Evolutionary conservation across 1,140 invertebrate species (phyloP), one percentile per base, ranked within the genome.

Genomic region (Rhynchophorus ferrugineus): DNA sequence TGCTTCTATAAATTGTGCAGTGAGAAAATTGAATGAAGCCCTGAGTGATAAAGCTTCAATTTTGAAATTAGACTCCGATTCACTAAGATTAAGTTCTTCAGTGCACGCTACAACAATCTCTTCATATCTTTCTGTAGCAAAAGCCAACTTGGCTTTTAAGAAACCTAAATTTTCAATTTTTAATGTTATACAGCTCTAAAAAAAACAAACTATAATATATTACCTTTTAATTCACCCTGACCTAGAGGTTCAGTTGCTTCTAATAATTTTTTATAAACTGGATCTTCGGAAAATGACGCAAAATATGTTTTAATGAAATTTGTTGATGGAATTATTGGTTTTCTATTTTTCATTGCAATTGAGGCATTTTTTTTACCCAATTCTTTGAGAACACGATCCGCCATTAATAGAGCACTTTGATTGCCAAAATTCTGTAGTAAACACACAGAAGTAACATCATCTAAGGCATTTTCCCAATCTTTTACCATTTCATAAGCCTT

Each of bases 401-500:
- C 91, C 68, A 84, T 83, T 36, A 82, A 67, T 11, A 96, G 71
- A 34, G 84, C 84, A 43, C 72, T 76, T 61, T 85, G 82, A 66
- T 91, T 91, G 59, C 82, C 76, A 71, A 95, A 98, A 53, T 80
- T 79, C 74, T 96, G 92, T 46, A 95, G 71, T 60, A 95, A 85
- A 71, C 91, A 95, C 14, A 90, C 87, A 39, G 88, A 84, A 11
- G 92, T 95, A 0, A 95, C 80, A 77, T 97, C 92, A 76, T 96
- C 91, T 34, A 97, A 71, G 38, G 87, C 84, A 44, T 84, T 75
- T 60, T 83, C 78, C 52, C 90, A 77, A 52, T 95, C 80, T 59
- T 85, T 83, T 37, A 80, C 78, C 14, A 82, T 76, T 72, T 95
- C 89, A 59, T 82, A 79, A 9, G 89, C 91, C 61, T 85, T 84